These are phyloP conservation scores for Ceuthmochares aereus DNA, from an alignment of 2,113 vertebrate species.

Conservation along the genomic window DNA sequence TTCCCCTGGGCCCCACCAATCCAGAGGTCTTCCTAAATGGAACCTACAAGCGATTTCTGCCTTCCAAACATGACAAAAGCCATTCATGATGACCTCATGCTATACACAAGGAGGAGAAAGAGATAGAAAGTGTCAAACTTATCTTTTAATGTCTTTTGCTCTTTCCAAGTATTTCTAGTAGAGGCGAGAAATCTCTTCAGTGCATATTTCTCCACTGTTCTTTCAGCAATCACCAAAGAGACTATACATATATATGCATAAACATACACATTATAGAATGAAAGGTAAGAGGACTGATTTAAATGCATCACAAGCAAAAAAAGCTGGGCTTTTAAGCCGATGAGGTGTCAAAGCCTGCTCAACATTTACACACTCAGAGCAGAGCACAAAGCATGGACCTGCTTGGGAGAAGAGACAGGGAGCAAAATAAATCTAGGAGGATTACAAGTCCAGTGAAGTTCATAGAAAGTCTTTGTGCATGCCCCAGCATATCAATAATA, in stretches of 20 bases:
- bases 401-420: neutral
- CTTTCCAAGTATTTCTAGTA: neutral
- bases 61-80: constrained; percentile 21
- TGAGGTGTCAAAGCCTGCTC: neutral
- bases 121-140: neutral
- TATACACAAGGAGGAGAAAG: neutral
- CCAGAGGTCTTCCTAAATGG: constrained; percentile 32
- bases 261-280: neutral
- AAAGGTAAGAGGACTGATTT: neutral
- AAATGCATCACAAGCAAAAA: neutral
- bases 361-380: neutral
- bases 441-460: neutral
- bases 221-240: neutral
- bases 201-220: neutral
- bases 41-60: constrained; percentile 29
- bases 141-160: neutral
- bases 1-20: neutral
- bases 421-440: neutral
- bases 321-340: neutral
- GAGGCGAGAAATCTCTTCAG: neutral
- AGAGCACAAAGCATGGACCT: neutral
- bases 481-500: constrained; percentile 21
- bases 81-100: constrained; percentile 50
- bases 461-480: constrained; percentile 35
- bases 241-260: neutral